Percentiles rank a stretch among this genome's conserved stretches.
phyloP scores from a whole-genome alignment of 1,140 invertebrate species.

The Atopsyche davidsoni region DNA sequence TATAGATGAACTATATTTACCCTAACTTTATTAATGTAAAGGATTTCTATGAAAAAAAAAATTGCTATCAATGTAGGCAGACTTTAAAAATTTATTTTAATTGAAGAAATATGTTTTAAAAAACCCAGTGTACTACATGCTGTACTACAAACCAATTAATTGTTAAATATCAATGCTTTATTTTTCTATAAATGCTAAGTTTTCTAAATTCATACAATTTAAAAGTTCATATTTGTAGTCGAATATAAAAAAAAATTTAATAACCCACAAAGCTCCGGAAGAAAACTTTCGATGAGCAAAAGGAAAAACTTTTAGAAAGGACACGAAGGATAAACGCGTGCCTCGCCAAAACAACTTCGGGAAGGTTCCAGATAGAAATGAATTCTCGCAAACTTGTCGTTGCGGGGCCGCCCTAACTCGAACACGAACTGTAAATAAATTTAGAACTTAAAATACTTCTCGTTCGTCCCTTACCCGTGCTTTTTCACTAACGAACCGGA shows the following conservation, averaged over 20 bases:
- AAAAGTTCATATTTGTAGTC: not conserved
- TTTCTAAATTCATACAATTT: no score
- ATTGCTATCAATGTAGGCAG: no score
- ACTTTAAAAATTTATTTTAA: no score
- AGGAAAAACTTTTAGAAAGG: constrained; percentile 8
- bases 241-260: constrained; percentile 2
- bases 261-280: not conserved
- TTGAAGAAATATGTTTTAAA: no score
- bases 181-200: no score
- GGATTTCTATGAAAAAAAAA: no score
- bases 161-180: no score
- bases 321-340: constrained; percentile 10
- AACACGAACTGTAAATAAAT: constrained; percentile 26
- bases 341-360: constrained; percentile 13
- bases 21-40: no score
- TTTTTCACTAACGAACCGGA: constrained; percentile 25
- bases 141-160: no score
- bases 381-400: constrained; percentile 23
- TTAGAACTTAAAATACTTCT: constrained; percentile 27
- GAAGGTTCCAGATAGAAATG: constrained; percentile 18
- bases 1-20: no score
- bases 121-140: no score
- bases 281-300: constrained; percentile 7
- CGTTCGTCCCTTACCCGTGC: constrained; percentile 10
- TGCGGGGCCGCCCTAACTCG: constrained; percentile 3